phyloP scores from a whole-genome alignment of 2,113 vertebrate species.

The Limnothrissa miodon region DNA sequence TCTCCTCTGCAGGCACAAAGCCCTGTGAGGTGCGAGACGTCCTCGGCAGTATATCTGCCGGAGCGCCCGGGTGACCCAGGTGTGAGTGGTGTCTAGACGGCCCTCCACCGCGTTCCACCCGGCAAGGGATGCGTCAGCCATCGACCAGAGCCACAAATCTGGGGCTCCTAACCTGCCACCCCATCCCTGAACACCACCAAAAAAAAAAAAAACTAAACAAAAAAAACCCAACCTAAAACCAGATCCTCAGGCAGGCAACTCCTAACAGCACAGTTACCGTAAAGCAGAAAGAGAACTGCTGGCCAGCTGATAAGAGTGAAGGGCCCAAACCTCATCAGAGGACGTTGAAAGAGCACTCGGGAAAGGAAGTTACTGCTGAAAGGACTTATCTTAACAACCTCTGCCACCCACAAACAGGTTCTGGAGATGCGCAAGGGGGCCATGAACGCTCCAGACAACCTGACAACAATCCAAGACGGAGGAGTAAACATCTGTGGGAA shows the following conservation, averaged over 20 bases:
- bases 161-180: slow-evolving; percentile 32
- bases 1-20: background rate
- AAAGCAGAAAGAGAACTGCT: slow-evolving; percentile 37
- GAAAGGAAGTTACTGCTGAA: slow-evolving; percentile 48
- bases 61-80: slow-evolving; percentile 23
- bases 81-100: slow-evolving; percentile 46
- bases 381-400: slow-evolving; percentile 50
- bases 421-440: slow-evolving; percentile 22
- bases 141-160: slow-evolving; percentile 55
- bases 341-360: slow-evolving; percentile 39
- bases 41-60: background rate
- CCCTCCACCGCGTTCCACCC: slow-evolving; percentile 39
- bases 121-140: slow-evolving; percentile 44
- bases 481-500: slow-evolving; percentile 49
- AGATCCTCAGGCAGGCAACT: slow-evolving; percentile 41
- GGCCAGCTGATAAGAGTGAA: slow-evolving; percentile 60
- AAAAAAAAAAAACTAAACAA: background rate
- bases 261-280: slow-evolving; percentile 26
- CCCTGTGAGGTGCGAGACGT: background rate
- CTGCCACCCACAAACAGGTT: slow-evolving; percentile 53
- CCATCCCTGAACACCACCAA: background rate
- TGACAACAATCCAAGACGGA: slow-evolving; percentile 48
- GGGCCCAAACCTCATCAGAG: slow-evolving; percentile 37
- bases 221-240: slow-evolving; percentile 54
- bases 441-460: slow-evolving; percentile 44